Conservation (phyloP, 2,888 invertebrate species). For the Aspidapion aeneum region DNA sequence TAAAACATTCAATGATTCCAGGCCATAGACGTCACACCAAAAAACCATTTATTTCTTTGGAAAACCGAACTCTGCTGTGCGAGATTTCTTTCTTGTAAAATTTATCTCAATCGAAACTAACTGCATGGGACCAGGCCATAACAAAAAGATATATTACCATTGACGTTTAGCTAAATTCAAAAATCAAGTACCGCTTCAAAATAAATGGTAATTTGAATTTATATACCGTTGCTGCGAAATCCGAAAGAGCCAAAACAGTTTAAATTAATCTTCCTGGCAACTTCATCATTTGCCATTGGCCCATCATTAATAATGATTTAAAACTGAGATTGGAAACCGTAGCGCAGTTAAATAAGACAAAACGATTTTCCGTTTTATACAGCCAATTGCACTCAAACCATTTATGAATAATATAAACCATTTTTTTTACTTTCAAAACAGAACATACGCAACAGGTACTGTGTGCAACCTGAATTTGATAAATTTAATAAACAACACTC, state of each 20-base stretch:
- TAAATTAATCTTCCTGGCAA: conserved; percentile 18
- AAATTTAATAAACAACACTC: too few species aligned
- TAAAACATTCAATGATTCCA: too few species aligned
- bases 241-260: conserved; percentile 3
- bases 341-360: too few species aligned
- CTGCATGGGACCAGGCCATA: neutral
- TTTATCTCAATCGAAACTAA: neutral
- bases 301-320: conserved; percentile 37
- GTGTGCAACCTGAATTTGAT: too few species aligned
- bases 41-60: too few species aligned
- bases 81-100: neutral
- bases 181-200: neutral
- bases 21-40: too few species aligned
- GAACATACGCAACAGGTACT: too few species aligned
- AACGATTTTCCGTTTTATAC: too few species aligned
- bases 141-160: neutral
- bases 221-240: neutral
- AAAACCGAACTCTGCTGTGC: too few species aligned
- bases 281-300: conserved; percentile 33
- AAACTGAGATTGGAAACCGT: neutral
- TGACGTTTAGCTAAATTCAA: neutral
- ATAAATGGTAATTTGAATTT: conserved; percentile 2
- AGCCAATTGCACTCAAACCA: too few species aligned
- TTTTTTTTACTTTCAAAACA: too few species aligned
- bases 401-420: too few species aligned